A percentile compares a stretch with the other conserved stretches of the same genome.
Conservation (phyloP, 2,888 invertebrate species). For the Mesorhabditis belari region DNA sequence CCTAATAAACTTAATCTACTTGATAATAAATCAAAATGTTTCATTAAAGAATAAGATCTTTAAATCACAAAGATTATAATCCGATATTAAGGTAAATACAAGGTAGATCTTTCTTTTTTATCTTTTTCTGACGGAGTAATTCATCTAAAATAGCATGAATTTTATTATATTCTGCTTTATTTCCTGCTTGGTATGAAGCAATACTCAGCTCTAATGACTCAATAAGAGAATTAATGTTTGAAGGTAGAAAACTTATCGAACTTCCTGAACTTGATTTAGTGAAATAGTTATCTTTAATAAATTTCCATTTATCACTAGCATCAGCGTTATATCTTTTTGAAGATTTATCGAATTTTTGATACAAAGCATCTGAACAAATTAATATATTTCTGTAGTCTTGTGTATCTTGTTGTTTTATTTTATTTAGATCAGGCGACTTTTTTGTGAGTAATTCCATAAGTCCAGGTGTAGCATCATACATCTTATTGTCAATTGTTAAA, state of each 20-base stretch:
- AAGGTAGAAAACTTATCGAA: conserved; percentile 14
- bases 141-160: conserved; percentile 25
- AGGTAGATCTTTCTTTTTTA: no score
- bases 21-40: no score
- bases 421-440: conserved; percentile 22
- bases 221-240: conserved; percentile 16
- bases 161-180: conserved; percentile 24
- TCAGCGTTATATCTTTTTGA: no score
- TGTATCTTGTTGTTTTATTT: conserved; percentile 13
- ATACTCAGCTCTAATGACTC: conserved; percentile 13
- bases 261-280: neutral
- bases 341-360: no score
- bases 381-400: no score
- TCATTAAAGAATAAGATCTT: no score
- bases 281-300: conserved; percentile 25
- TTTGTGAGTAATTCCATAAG: conserved; percentile 30
- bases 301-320: no score
- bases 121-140: conserved; percentile 11
- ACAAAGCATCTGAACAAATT: no score
- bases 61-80: no score
- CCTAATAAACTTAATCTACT: no score
- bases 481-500: conserved; percentile 12
- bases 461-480: conserved; percentile 17
- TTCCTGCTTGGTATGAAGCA: conserved; percentile 28
- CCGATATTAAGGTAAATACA: no score